Evolutionary conservation across 92 coral and sea anemone species (phyloP).

Genomic region (Pocillopora meandrina): DNA sequence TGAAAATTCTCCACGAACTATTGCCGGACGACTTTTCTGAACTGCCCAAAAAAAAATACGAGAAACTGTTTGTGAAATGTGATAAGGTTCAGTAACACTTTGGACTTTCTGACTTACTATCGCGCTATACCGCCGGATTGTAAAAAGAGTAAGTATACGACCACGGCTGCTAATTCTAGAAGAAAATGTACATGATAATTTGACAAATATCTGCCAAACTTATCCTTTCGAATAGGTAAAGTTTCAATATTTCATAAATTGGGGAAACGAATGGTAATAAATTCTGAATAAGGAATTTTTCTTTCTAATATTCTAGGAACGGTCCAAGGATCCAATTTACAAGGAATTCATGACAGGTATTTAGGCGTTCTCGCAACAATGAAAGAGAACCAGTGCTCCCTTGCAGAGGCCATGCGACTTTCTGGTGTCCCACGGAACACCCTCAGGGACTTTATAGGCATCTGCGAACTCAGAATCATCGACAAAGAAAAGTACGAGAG

Average conservation of each 20-base stretch:
- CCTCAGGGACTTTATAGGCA: neutral
- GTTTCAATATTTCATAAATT: neutral
- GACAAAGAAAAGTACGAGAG: conserved; percentile 13
- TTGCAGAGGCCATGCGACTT: conserved; percentile 6
- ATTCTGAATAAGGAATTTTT: conserved; percentile 12
- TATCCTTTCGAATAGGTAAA: neutral
- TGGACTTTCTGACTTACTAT: neutral
- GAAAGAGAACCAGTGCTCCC: neutral
- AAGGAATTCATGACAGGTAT: neutral
- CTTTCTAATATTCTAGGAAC: conserved; percentile 10
- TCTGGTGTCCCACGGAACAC: conserved; percentile 4
- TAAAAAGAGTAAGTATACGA: neutral
- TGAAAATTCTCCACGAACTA: neutral
- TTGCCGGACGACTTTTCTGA: neutral
- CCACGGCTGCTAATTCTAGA: conserved; percentile 2
- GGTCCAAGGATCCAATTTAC: conserved; percentile 9
- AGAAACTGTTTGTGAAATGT: neutral
- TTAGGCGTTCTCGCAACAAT: neutral
- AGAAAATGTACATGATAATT: neutral
- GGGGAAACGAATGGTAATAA: conserved; percentile 1
- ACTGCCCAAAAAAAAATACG: neutral
- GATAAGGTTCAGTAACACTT: neutral
- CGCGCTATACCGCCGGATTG: neutral
- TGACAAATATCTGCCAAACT: neutral
- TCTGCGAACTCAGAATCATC: conserved; percentile 14